A percentile compares a stretch with the other conserved stretches of the same genome.
phyloP scores from a whole-genome alignment of 2,888 invertebrate species.

The Blastobasis adustella region DNA sequence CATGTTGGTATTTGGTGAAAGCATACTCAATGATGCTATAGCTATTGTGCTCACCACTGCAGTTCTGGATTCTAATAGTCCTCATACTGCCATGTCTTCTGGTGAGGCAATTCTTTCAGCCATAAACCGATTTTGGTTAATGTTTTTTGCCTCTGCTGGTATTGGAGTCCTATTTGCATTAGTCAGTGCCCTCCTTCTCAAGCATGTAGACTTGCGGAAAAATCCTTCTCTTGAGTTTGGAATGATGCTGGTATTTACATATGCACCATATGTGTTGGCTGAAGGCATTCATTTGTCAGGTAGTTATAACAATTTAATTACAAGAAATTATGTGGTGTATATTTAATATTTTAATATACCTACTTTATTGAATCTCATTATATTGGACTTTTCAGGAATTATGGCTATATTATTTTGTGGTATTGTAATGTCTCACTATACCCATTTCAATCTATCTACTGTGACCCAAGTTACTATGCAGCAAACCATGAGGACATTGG shows the following conservation, averaged over 20 bases:
- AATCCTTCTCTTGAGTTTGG: conserved; percentile 99
- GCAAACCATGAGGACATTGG: conserved; percentile 97
- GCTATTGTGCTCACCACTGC: conserved; percentile 97
- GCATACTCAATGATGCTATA: conserved; percentile 98
- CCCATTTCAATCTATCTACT: conserved; percentile 97
- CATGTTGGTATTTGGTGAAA: conserved; percentile 98
- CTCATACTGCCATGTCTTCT: conserved; percentile 71
- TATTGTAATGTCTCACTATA: conserved; percentile 99
- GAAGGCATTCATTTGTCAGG: conserved; percentile 97
- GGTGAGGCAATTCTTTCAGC: conserved; percentile 92
- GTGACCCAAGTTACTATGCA: conserved; percentile 99
- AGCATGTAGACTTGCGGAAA: conserved; percentile 96
- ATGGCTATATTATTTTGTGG: conserved; percentile 99
- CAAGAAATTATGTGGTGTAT: no score
- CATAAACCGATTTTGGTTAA: conserved; percentile 91
- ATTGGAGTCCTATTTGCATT: conserved; percentile 97
- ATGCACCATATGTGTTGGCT: conserved; percentile 97
- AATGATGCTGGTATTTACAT: conserved; percentile 98
- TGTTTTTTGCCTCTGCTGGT: conserved; percentile 99
- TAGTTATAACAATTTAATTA: conserved; percentile 30
- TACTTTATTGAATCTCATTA: background rate
- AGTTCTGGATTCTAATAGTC: conserved; percentile 80
- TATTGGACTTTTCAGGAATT: conserved; percentile 80
- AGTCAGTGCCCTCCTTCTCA: conserved; percentile 92
- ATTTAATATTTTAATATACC: background rate